phyloP scores from a whole-genome alignment of 2,888 invertebrate species.

The Epirrhoe alternata region DNA sequence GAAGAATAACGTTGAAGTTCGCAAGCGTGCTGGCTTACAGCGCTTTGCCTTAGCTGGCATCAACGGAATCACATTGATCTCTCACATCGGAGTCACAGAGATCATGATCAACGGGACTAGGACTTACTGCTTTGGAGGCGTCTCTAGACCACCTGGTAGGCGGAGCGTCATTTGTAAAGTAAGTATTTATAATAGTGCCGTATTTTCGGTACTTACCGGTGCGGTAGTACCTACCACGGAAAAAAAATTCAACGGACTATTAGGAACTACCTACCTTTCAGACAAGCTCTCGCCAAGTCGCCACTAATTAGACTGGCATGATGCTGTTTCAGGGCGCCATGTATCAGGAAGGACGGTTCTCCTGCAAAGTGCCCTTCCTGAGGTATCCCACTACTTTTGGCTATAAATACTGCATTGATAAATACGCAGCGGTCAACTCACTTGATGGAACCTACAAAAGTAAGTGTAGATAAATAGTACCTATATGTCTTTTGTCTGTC shows the following conservation, averaged over 20 bases:
- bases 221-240: too few species aligned
- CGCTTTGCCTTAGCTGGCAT: slow-evolving; percentile 80
- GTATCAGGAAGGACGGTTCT: slow-evolving; percentile 78
- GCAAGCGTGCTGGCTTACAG: slow-evolving; percentile 78
- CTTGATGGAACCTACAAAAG: slow-evolving; percentile 75
- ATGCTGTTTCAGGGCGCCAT: slow-evolving; percentile 70
- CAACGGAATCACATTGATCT: slow-evolving; percentile 77
- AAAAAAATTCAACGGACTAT: not conserved
- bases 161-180: slow-evolving; percentile 78
- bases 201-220: too few species aligned
- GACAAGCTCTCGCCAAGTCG: too few species aligned
- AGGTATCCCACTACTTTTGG: slow-evolving; percentile 71
- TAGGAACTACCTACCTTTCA: not conserved
- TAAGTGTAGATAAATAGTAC: not conserved
- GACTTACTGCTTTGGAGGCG: slow-evolving; percentile 77
- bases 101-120: slow-evolving; percentile 81
- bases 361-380: slow-evolving; percentile 73
- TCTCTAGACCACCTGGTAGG: slow-evolving; percentile 74
- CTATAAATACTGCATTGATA: slow-evolving; percentile 75
- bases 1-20: slow-evolving; percentile 81
- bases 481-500: not conserved
- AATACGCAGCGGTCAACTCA: slow-evolving; percentile 71
- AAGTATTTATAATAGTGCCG: not conserved
- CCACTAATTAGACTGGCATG: not conserved
- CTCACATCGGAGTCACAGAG: slow-evolving; percentile 79